Conservation (phyloP, 1,140 invertebrate genomes). For the Glossosoma conforme region DNA sequence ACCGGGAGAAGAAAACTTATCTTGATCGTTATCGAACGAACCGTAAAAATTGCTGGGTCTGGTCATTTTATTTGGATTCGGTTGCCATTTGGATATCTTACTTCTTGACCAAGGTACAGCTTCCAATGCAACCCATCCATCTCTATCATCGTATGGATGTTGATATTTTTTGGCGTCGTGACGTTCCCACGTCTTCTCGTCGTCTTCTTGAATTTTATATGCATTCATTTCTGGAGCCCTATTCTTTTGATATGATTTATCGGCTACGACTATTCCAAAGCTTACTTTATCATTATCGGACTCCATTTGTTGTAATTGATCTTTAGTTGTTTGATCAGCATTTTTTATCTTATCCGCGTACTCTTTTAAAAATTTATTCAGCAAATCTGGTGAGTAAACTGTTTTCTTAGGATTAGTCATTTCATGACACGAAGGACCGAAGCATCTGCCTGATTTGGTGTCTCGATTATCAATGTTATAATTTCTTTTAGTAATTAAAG, state of each 20-base stretch:
- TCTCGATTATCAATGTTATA: conserved; percentile 37
- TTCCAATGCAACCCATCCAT: conserved; percentile 72
- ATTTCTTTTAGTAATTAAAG: not conserved
- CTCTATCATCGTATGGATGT: conserved; percentile 61
- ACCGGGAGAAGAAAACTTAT: conserved; percentile 18
- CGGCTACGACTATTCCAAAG: conserved; percentile 37
- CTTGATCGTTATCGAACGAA: conserved; percentile 33
- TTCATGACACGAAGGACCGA: conserved; percentile 46
- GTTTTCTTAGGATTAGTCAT: conserved; percentile 32
- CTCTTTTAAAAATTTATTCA: conserved; percentile 55
- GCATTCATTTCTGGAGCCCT: conserved; percentile 33
- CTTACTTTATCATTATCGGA: conserved; percentile 42
- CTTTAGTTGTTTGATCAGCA: conserved; percentile 44
- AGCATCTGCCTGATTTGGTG: conserved; percentile 38
- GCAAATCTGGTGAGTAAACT: conserved; percentile 41
- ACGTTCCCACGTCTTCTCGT: conserved; percentile 48
- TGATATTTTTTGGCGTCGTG: conserved; percentile 51
- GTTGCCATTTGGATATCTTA: conserved; percentile 75
- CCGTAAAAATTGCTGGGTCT: conserved; percentile 39
- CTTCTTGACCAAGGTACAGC: conserved; percentile 73
- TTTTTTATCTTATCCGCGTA: conserved; percentile 56
- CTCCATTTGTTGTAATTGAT: conserved; percentile 42
- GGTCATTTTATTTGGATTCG: conserved; percentile 49
- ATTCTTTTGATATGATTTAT: conserved; percentile 34
- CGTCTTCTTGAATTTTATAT: conserved; percentile 38